Percentiles rank a stretch among this genome's conserved stretches.
These are phyloP conservation scores for Xanthorhoe spadicearia DNA, from an alignment of 2,888 invertebrate species.

Conservation along the genomic window DNA sequence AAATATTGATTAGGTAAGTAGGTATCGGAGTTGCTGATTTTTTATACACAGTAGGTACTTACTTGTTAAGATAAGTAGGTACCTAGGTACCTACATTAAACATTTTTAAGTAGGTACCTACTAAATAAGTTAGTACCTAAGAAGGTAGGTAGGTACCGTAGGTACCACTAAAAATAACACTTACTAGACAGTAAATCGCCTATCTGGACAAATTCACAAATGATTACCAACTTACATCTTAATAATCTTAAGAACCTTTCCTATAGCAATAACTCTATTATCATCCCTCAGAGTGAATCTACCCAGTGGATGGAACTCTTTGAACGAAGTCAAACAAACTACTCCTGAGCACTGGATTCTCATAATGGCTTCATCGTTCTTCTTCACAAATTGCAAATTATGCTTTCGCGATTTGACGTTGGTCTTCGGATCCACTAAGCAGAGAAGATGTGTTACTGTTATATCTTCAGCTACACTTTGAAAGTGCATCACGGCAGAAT, in stretches of 20 bases:
- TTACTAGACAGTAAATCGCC: background rate
- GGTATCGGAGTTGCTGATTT: no score
- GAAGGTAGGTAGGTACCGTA: no score
- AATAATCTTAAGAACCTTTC: conserved; percentile 14
- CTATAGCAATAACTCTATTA: conserved; percentile 6
- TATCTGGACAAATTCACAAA: background rate
- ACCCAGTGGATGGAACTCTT: conserved; percentile 3
- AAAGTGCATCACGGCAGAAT: conserved; percentile 8
- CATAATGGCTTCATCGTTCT: background rate
- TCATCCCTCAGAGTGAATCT: conserved; percentile 10
- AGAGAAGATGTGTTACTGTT: background rate
- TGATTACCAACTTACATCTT: background rate
- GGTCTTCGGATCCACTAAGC: conserved; percentile 6
- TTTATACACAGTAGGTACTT: no score
- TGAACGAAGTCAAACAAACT: conserved; percentile 8
- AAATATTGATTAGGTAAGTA: no score
- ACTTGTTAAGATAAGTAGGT: no score
- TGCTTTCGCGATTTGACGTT: background rate
- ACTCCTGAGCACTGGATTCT: conserved; percentile 5
- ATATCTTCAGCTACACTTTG: conserved; percentile 3
- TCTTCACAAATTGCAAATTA: conserved; percentile 4
- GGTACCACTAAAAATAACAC: background rate
- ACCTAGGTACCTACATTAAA: no score
- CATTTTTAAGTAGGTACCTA: no score
- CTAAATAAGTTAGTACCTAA: no score